Evolutionary conservation across 2,888 invertebrate species (phyloP), one percentile per base, ranked within the genome.

Genomic region (Carpatolechia fugitivella): DNA sequence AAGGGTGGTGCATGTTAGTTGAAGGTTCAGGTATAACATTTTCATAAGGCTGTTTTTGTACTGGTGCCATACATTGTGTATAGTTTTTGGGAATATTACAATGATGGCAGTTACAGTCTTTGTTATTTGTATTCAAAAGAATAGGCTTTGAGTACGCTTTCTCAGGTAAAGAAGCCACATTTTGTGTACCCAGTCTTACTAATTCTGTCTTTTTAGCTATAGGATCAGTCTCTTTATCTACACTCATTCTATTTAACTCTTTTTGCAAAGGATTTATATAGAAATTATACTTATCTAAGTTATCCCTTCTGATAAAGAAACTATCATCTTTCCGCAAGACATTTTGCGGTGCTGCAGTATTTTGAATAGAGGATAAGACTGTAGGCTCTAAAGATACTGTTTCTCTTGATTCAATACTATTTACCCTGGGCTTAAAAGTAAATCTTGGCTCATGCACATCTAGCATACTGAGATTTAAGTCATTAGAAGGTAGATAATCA

Each of bases 391-490:
- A 54, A 18, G 52, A 18, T 16, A 29, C 35, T 44, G 35, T 40
- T 40, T 52, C 54, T 54, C 59, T 46, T 53, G 46, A 47, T 8
- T 24, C 48, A 40, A 57, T 49, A 1, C 5, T n/a, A 6, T 41
- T 41, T n/a, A 41, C 41, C 29, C 30, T n/a, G 3, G 41, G 41
- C 18, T 14, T 52, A 41, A 20, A 31, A 41, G 20, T 20, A 7
- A 31, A 10, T 40, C 40, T 56, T 52, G 14, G 56, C 59, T 50
- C 66, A 56, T 11, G 56, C 30, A 33, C 60, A 65, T 90, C 90
- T 35, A 90, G 74, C 60, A 88, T 70, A 63, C 90, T 90, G 10
- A 90, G 61, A 44, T 90, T 82, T 36, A 90, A 70, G 14, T 90
- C 89, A 60, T 76, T 81, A 30, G 82, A 79, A 8, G 90, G 87